Evolutionary conservation across 1,140 invertebrate genomes (phyloP), one percentile per base, ranked within the genome.

Genomic region (Drosophila repletoides): DNA sequence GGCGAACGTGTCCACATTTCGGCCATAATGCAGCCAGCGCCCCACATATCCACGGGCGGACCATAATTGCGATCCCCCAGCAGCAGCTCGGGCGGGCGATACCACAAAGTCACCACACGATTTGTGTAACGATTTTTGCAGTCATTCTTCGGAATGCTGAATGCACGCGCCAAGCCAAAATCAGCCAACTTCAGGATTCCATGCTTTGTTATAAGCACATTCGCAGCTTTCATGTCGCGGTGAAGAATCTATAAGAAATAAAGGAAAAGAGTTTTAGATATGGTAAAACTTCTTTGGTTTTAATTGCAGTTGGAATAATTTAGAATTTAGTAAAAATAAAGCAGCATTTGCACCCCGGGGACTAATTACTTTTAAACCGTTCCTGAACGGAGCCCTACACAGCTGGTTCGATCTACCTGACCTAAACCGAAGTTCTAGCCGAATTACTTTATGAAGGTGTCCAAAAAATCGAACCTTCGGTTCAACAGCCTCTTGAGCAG

Each of bases 161-260:
- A 98, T 1, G 97, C 97, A 89, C 98, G 91, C 0, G 97, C 96
- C 51, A 98, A 91, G 34, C 97, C 97, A 92, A 98, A 98, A 91
- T 98, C 97, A n/a, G 97, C 97, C 31, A 98, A 88, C 90, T 98
- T 98, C 14, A 98, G 88, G 15, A 97, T 94, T n/a, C 99, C 98
- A 91, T 95, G 95, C 91, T 98, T 99, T 1, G 98, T 99, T 43
- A 99, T 98, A 1, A 99, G 91, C 41, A 99, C 97, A 93, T 99
- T 99, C 0, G 98, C 98, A 34, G 99, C 97, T 92, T 99, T 99
- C 97, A 99, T 99, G 88, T 99, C 98, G 81, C 98, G 93, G 89
- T 98, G 97, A 0, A 98, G 90, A 64, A 97, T 97, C 93, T 94
- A 58, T 19, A 74, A 88, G 0, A 17, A 29, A 68, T 15, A 31